phyloP scores from a whole-genome alignment of 2,888 invertebrate species.

The Erebia ligea region DNA sequence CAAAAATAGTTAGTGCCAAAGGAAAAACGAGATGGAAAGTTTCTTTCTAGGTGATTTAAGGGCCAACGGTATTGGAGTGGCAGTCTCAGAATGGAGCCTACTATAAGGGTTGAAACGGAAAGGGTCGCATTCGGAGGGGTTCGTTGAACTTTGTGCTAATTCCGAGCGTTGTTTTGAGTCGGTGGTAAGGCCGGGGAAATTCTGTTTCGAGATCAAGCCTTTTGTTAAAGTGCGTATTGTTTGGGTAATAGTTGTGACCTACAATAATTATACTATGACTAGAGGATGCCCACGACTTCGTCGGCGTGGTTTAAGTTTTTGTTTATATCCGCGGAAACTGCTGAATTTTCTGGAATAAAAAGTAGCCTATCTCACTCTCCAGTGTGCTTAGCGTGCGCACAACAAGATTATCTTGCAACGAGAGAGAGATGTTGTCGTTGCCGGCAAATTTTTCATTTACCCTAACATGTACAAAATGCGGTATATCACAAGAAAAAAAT shows the following conservation, averaged over 20 bases:
- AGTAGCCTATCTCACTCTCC: too few species aligned
- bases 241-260: neutral
- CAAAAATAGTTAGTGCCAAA: constrained; percentile 9
- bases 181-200: constrained; percentile 22
- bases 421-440: too few species aligned
- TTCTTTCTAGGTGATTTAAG: constrained; percentile 27
- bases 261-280: too few species aligned
- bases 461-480: too few species aligned
- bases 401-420: neutral
- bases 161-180: constrained; percentile 43
- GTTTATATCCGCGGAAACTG: too few species aligned
- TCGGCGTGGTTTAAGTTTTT: too few species aligned
- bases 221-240: neutral
- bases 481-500: too few species aligned
- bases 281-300: too few species aligned
- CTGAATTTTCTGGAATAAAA: too few species aligned
- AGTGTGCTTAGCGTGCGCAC: too few species aligned
- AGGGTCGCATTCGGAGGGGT: constrained; percentile 50
- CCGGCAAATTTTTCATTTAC: too few species aligned
- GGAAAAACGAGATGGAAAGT: constrained; percentile 33
- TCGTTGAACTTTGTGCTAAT: constrained; percentile 68
- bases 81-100: constrained; percentile 46
- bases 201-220: neutral
- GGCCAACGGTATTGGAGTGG: constrained; percentile 23
- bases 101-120: constrained; percentile 40